phyloP scores from a whole-genome alignment of 2,888 invertebrate species.

The Quadroppia sp. region DNA sequence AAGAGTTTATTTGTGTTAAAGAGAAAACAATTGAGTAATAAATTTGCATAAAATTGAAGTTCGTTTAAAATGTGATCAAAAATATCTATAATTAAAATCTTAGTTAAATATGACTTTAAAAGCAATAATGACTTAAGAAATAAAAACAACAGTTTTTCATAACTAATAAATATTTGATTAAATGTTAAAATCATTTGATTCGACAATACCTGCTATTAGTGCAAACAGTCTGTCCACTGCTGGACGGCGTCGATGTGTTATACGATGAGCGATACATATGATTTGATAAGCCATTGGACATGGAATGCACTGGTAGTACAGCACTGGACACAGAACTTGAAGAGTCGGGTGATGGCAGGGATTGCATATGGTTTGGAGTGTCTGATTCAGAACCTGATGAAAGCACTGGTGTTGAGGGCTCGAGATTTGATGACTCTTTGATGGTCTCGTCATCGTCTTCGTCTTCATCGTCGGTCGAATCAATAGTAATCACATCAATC shows the following conservation, averaged over 20 bases:
- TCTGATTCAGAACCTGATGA: constrained; percentile 35
- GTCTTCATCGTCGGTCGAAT: constrained; percentile 32
- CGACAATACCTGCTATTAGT: constrained; percentile 24
- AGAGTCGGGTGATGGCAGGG: constrained; percentile 40
- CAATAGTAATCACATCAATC: constrained; percentile 38
- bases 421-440: neutral
- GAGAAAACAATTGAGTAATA: no score
- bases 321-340: constrained; percentile 26
- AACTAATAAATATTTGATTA: no score
- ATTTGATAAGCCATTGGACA: neutral
- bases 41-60: no score
- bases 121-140: no score
- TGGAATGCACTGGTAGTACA: neutral
- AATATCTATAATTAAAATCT: no score
- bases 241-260: neutral
- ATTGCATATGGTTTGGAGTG: constrained; percentile 23
- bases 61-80: no score
- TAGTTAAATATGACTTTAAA: no score
- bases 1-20: no score
- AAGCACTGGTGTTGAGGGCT: constrained; percentile 22
- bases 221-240: neutral
- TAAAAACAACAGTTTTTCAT: no score
- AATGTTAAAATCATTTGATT: no score
- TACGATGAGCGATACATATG: neutral
- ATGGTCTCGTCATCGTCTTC: constrained; percentile 30